Evolutionary conservation across 2,113 vertebrate genomes (phyloP), one percentile per base, ranked within the genome.

Genomic region (Noturus placidus): DNA sequence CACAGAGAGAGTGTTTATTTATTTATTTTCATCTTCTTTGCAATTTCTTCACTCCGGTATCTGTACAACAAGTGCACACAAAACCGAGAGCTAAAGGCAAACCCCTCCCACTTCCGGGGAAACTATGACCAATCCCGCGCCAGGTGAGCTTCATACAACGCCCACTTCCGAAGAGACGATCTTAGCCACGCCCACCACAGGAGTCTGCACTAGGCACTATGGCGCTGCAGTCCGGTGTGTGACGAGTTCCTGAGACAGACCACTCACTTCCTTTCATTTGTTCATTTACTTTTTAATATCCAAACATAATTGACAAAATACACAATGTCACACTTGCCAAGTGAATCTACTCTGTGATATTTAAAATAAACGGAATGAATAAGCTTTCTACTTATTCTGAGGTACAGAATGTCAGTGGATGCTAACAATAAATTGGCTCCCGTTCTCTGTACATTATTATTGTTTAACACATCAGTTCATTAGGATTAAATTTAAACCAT

Each of bases 11-110:
- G 54, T 54, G 56, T 57, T 57, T 57, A 20, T 57, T 57, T 57
- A 0, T 25, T 22, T 2, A 9, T 61, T 22, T 61, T 0, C 25
- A 25, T 6, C 4, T 57, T 4, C 63, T 33, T 69, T 67, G 61
- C 33, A 1, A 61, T 61, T 61, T 27, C 65, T 67, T 65, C 63
- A 27, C 38, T 50, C 38, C 20, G 70, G 19, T 20, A 42, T 42
- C n/a, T 33, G 17, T 8, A 72, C 72, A 59, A 20, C 52, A 81
- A 81, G 79, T 81, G 79, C 79, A 81, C 79, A 59, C 79, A 54
- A 22, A 30, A 57, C 78, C 78, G 17, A 80, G 17, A 14, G 8
- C 72, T 10, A 33, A 4, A 33, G 4, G 25, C 50, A 59, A 25
- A 33, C 54, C 54, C 38, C 79, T 0, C 79, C 79, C 19, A 59